phyloP scores from a whole-genome alignment of 2,888 invertebrate genomes.

The Diabrotica balteata region DNA sequence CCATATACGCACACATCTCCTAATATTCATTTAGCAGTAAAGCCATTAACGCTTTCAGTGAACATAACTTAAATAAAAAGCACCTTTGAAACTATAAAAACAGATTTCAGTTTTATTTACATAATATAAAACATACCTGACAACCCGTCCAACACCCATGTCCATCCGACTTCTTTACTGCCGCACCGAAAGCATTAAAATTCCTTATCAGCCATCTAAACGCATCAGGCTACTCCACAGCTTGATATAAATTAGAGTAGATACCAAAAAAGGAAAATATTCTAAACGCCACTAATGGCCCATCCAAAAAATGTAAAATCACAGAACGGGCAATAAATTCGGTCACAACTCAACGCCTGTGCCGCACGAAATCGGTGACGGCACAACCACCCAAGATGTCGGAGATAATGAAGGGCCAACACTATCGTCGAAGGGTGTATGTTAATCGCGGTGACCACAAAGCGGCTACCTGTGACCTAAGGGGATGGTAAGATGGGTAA shows the following conservation, averaged over 20 bases:
- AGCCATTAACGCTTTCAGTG: background rate
- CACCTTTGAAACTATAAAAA: background rate
- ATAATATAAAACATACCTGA: too few relatives aligned
- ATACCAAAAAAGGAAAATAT: slow-evolving; percentile 1
- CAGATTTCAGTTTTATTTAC: too few relatives aligned
- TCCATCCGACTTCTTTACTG: background rate
- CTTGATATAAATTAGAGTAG: background rate
- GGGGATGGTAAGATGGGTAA: background rate
- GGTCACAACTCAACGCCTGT: slow-evolving; percentile 15
- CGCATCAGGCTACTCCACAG: slow-evolving; percentile 5
- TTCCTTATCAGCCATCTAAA: background rate
- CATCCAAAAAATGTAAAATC: slow-evolving; percentile 18
- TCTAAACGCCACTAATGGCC: slow-evolving; percentile 9
- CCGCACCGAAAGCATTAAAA: background rate
- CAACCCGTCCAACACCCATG: too few relatives aligned
- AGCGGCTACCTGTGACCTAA: slow-evolving; percentile 2
- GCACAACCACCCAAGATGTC: slow-evolving; percentile 14
- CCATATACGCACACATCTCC: too few relatives aligned
- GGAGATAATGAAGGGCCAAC: slow-evolving; percentile 16
- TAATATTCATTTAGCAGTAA: background rate
- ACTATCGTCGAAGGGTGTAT: slow-evolving; percentile 6
- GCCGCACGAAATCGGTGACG: slow-evolving; percentile 5
- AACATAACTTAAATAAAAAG: background rate
- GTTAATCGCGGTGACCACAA: slow-evolving; percentile 3
- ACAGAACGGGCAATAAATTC: slow-evolving; percentile 13